These are phyloP conservation scores for Amazona ochrocephala DNA, from an alignment of 2,797 vertebrate genomes.

Conservation along the genomic window DNA sequence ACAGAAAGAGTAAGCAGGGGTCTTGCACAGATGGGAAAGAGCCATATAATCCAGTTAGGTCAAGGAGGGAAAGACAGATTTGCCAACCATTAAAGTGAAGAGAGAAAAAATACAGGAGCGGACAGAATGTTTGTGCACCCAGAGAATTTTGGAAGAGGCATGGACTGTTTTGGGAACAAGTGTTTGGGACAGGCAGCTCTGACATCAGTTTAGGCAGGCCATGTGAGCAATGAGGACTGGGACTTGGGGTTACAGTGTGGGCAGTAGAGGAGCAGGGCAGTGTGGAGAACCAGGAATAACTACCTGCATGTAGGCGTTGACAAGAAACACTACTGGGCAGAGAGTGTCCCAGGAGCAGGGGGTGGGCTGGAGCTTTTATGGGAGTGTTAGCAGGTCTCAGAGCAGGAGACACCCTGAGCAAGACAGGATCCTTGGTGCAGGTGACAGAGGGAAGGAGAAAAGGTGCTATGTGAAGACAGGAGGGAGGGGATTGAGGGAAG, in stretches of 20 bases:
- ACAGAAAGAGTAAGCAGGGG: background rate
- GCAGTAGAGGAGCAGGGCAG: background rate
- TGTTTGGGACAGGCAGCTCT: background rate
- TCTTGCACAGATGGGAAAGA: background rate
- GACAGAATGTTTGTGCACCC: background rate
- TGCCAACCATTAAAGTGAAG: background rate
- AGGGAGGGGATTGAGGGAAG: background rate
- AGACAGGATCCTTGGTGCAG: background rate
- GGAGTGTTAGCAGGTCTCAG: background rate
- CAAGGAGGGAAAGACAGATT: background rate
- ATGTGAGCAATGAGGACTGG: background rate
- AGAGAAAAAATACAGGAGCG: background rate
- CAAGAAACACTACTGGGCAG: background rate
- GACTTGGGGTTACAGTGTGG: background rate
- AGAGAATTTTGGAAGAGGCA: background rate
- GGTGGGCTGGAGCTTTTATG: background rate
- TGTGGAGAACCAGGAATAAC: background rate
- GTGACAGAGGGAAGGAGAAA: background rate
- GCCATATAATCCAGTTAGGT: background rate
- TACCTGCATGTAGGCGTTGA: background rate
- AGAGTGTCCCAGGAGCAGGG: background rate
- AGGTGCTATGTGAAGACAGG: background rate
- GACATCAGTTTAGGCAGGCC: background rate
- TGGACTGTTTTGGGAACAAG: background rate
- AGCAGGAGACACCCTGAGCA: background rate